A percentile compares a stretch with the other conserved stretches of the same genome.
These are phyloP conservation scores for Lasioglossum leucozonium DNA, from an alignment of 2,888 invertebrate species.

Conservation along the genomic window DNA sequence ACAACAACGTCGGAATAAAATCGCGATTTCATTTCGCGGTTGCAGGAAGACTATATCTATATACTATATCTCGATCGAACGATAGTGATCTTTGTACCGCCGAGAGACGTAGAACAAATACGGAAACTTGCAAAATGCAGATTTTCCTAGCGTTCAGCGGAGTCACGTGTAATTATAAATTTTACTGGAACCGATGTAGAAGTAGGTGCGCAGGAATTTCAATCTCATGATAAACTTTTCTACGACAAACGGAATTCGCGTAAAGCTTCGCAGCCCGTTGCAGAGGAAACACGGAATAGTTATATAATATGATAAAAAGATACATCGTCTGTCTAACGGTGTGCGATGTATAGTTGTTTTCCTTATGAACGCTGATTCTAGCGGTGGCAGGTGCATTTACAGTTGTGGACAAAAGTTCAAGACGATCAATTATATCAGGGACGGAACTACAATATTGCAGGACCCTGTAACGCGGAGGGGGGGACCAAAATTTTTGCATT, in stretches of 20 bases:
- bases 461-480: too few relatives aligned
- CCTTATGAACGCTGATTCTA: not conserved
- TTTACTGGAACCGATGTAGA: not conserved
- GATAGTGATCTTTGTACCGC: not conserved
- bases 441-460: too few relatives aligned
- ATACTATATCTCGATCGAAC: not conserved
- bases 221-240: not conserved
- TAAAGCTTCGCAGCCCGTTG: not conserved
- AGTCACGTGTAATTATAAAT: not conserved
- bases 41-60: not conserved
- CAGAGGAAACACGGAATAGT: not conserved
- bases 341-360: not conserved
- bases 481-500: too few relatives aligned
- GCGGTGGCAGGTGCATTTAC: not conserved
- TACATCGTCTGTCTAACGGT: constrained; percentile 13
- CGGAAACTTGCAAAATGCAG: not conserved
- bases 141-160: not conserved
- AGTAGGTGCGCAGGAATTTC: not conserved
- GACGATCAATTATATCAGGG: not conserved
- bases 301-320: constrained; percentile 8
- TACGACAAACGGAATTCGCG: not conserved
- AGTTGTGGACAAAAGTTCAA: not conserved
- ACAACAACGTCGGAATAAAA: not conserved
- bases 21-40: not conserved
- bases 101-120: not conserved